Conservation (phyloP, 2,113 vertebrate genomes). For the Antennarius striatus region DNA sequence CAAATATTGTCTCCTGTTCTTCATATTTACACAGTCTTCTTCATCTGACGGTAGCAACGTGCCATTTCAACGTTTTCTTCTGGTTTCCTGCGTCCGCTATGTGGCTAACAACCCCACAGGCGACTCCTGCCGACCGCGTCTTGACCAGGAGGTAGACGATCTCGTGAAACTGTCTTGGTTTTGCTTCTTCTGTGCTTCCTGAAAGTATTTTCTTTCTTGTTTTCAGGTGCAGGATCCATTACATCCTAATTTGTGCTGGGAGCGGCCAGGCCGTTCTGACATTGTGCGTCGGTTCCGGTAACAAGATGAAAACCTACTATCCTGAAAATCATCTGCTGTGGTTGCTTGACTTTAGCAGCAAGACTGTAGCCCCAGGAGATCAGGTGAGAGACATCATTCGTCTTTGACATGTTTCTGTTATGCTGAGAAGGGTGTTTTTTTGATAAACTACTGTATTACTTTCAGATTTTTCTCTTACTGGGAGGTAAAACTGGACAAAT, state of each 20-base stretch:
- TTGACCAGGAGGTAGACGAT: constrained; percentile 13
- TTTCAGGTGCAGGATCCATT: constrained; percentile 20
- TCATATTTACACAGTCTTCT: constrained; percentile 18
- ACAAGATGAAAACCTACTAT: constrained; percentile 9
- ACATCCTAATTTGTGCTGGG: constrained; percentile 32
- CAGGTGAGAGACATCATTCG: constrained; percentile 5
- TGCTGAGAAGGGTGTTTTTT: neutral
- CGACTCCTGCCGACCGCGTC: constrained; percentile 2
- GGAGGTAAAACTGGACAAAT: neutral
- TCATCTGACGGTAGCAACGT: neutral
- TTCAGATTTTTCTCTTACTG: constrained; percentile 36
- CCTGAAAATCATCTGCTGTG: constrained; percentile 11
- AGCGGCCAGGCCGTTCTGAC: neutral
- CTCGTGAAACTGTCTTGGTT: neutral
- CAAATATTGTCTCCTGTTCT: neutral
- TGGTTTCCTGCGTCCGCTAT: neutral
- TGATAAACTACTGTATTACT: neutral
- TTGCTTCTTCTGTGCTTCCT: neutral
- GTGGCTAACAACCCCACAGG: neutral
- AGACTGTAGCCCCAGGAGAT: constrained; percentile 14
- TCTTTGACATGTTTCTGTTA: no score
- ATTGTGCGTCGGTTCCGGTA: neutral
- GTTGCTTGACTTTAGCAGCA: constrained; percentile 11
- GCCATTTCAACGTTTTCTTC: neutral
- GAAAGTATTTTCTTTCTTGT: constrained; percentile 1